Evolutionary conservation across 2,888 invertebrate genomes (phyloP), one percentile per base, ranked within the genome.

Genomic region (Pristionchus japonicus): DNA sequence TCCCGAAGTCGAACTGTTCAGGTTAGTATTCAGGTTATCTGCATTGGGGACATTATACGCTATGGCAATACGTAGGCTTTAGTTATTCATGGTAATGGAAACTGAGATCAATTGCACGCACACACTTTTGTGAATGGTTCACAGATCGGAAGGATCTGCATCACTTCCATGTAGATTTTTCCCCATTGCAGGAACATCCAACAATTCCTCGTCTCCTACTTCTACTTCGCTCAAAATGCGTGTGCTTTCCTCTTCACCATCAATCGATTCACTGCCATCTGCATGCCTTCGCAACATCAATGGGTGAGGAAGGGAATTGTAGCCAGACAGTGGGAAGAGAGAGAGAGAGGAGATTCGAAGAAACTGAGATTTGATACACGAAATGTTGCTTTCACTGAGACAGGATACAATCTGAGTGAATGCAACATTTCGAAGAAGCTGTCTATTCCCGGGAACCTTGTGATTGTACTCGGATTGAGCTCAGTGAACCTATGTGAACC

Each of bases 221-320:
- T 61, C 40, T 85, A 61, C 40, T 85, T 61, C 40, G 84, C 84
- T 43, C 84, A 85, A 43, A 85, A 85, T 27, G 64, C 84, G 6
- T 57, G 84, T 49, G 84, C 84, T 43, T 57, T 64, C 49, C 84
- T 85, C 37, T 85, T 85, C 20, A 85, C 84, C 40, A 23, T 64
- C 31, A 57, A 85, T 85, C 84, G 84, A 61, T 85, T 85, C 47
- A 85, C 84, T 2, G 84, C 84, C 3, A 85, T 85, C 11, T 61
- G 64, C 43, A 23, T 85, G 61, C 64, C 57, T 43, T 64, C 20
- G 37, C 64, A 85, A 37, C 84, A 85, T 40, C 15, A 34, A 23
- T 40, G n/a, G 20, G 84, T 85, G 37, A 52, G 77, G 37, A 70
- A 57, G 20, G 57, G 27, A n/a, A 43, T 37, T 43, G 40, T 77